Percentiles rank a stretch among this genome's conserved stretches.
These are phyloP conservation scores for Syngnathus rostellatus DNA, from an alignment of 2,797 vertebrate genomes.

Conservation along the genomic window DNA sequence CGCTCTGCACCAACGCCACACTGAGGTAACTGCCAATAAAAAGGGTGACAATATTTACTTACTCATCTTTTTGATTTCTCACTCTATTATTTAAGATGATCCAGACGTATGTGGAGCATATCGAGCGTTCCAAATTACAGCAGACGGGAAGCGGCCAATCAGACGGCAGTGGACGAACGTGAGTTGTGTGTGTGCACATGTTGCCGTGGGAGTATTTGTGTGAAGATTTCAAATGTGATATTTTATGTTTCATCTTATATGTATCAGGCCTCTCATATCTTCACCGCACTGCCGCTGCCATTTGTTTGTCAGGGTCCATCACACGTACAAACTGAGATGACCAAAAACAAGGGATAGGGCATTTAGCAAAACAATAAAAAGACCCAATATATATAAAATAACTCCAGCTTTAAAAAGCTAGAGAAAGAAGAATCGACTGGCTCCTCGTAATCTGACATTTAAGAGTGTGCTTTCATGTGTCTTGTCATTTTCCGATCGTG, in stretches of 20 bases:
- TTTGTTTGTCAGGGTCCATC: not conserved
- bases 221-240: not conserved
- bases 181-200: constrained; percentile 39
- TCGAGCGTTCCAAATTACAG: constrained; percentile 93
- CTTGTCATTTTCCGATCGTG: constrained; percentile 24
- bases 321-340: not conserved
- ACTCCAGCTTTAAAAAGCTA: not conserved
- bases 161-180: constrained; percentile 87
- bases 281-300: not conserved
- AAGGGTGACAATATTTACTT: not conserved
- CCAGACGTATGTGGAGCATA: constrained; percentile 95
- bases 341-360: not conserved
- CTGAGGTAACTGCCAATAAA: constrained; percentile 73
- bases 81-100: constrained; percentile 79
- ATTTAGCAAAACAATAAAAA: not conserved
- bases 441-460: not conserved
- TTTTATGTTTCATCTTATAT: not conserved
- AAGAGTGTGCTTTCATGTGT: constrained; percentile 20
- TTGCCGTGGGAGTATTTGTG: not conserved
- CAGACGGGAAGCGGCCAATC: constrained; percentile 81
- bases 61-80: not conserved
- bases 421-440: not conserved
- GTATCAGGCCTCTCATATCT: not conserved
- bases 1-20: constrained; percentile 93
- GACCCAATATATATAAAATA: not conserved